phyloP scores from a whole-genome alignment of 2,888 invertebrate genomes.

The Ernsta delagoae region DNA sequence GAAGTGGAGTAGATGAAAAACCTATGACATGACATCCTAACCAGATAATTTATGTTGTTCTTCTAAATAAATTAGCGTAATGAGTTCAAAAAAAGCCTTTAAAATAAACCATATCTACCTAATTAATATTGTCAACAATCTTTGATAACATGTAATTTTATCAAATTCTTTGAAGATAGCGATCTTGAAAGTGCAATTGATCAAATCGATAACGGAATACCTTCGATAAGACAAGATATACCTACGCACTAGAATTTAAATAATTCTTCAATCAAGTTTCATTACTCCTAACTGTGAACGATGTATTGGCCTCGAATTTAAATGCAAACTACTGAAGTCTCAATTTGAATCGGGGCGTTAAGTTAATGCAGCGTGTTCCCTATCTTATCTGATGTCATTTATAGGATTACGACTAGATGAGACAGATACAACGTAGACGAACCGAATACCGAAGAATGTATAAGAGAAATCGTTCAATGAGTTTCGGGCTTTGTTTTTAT shows the following conservation, averaged over 20 bases:
- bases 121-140: not conserved
- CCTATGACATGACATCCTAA: too few relatives aligned
- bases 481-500: slow-evolving; percentile 81
- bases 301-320: slow-evolving; percentile 46
- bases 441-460: slow-evolving; percentile 69
- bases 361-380: slow-evolving; percentile 53
- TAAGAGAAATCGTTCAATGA: slow-evolving; percentile 77
- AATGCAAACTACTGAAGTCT: slow-evolving; percentile 48
- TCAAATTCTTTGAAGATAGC: not conserved
- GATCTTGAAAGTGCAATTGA: slow-evolving; percentile 10
- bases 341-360: slow-evolving; percentile 58
- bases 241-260: slow-evolving; percentile 15
- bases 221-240: slow-evolving; percentile 15
- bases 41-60: too few relatives aligned
- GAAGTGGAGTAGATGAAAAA: too few relatives aligned
- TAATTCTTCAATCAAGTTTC: slow-evolving; percentile 18
- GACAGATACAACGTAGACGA: slow-evolving; percentile 75
- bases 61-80: too few relatives aligned
- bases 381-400: slow-evolving; percentile 81
- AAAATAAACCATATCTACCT: not conserved
- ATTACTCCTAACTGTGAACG: slow-evolving; percentile 39
- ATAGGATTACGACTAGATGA: slow-evolving; percentile 80
- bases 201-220: slow-evolving; percentile 8
- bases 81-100: not conserved
- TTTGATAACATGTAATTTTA: not conserved